A percentile compares a stretch with the other conserved stretches of the same genome.
Evolutionary conservation across 2,888 invertebrate species (phyloP).

Genomic region (Gandaritis pyraliata): DNA sequence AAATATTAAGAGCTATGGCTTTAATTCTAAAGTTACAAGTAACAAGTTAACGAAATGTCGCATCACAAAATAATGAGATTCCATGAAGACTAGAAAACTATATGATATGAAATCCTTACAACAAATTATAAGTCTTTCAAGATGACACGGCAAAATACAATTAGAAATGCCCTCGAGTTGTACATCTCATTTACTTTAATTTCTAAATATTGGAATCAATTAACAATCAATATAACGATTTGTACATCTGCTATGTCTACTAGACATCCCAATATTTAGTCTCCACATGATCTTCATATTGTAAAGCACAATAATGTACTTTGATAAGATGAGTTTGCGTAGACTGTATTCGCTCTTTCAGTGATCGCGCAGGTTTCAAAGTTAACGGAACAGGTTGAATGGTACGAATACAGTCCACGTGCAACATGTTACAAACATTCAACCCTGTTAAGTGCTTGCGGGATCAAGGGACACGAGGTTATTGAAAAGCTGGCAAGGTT

Average conservation of each 20-base stretch:
- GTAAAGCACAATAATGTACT: slow-evolving; percentile 60
- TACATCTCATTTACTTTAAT: slow-evolving; percentile 66
- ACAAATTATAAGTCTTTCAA: slow-evolving; percentile 81
- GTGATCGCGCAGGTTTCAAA: slow-evolving; percentile 32
- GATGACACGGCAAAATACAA: slow-evolving; percentile 80
- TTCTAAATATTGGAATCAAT: slow-evolving; percentile 81
- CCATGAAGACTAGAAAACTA: slow-evolving; percentile 83
- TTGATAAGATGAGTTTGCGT: slow-evolving; percentile 58
- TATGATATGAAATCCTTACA: slow-evolving; percentile 83
- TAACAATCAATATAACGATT: slow-evolving; percentile 78
- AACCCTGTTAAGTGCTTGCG: slow-evolving; percentile 79
- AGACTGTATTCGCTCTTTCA: slow-evolving; percentile 61
- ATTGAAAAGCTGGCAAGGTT: slow-evolving; percentile 72
- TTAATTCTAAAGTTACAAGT: slow-evolving; percentile 62
- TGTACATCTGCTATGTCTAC: slow-evolving; percentile 77
- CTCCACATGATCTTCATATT: slow-evolving; percentile 65
- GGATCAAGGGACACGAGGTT: slow-evolving; percentile 82
- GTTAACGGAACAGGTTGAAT: slow-evolving; percentile 37
- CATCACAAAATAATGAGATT: slow-evolving; percentile 79
- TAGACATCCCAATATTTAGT: slow-evolving; percentile 79
- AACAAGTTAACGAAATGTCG: slow-evolving; percentile 67
- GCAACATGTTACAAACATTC: slow-evolving; percentile 75
- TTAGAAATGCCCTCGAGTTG: slow-evolving; percentile 77
- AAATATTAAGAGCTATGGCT: slow-evolving; percentile 65
- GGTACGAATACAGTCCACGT: slow-evolving; percentile 67